Evolutionary conservation across 2,113 vertebrate genomes (phyloP), one percentile per base, ranked within the genome.

Genomic region (Sphyrna mokarran): DNA sequence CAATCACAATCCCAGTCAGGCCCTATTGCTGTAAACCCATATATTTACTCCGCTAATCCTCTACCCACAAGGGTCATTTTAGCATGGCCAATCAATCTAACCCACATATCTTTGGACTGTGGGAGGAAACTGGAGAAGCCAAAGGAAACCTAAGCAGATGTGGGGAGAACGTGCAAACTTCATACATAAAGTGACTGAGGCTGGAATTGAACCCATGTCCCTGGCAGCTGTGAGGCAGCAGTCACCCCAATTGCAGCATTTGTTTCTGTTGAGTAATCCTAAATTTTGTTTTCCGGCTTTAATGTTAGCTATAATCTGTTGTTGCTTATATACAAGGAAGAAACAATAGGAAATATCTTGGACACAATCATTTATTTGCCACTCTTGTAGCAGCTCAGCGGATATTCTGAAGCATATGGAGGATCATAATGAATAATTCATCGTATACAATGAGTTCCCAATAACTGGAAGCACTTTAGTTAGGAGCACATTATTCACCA

Each of bases 381-480:
- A 33, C 89, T 89, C 66, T 58, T 66, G 89, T 91, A 66, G 58
- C 66, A 14, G 89, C 89, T 66, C 66, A 16, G 58, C 89, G 37
- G n/a, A 91, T n/a, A 91, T 91, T 91, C 89, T 91, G 66, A 66
- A 66, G 58, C 37, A n/a, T n/a, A 91, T 37, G 89, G 58, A 91
- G 89, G n/a, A n/a, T 93, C 37, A 93, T 93, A 93, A 95, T 95
- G 43, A 54, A 95, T 43, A 95, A 95, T 94, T 94, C 61, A 70
- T 95, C 14, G 54, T 16, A 29, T 95, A 48, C 43, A 8, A 95
- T 95, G 94, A 72, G 72, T 95, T 95, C 94, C 69, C 70, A 37
- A 95, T 93, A 68, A 93, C 61, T 93, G 58, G 61, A 93, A 93
- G 61, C 89, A 93, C 20, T 22, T 93, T 93, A 66, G 61, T 93